Conservation (phyloP, 2,888 invertebrate genomes). For the Laothoe populi region DNA sequence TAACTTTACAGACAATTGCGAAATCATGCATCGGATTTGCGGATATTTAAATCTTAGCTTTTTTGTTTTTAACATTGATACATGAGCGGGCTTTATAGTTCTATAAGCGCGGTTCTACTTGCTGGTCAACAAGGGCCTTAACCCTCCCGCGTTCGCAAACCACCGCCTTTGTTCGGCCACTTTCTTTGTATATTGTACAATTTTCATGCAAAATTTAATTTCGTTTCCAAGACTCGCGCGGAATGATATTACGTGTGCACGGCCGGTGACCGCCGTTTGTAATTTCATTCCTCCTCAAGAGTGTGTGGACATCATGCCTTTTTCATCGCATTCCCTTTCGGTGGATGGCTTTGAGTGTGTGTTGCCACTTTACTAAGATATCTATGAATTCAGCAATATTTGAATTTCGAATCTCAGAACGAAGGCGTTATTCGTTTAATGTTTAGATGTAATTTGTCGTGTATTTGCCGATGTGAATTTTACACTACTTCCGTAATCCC, state of each 20-base stretch:
- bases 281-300: constrained; percentile 82
- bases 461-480: too few species aligned
- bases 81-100: too few species aligned
- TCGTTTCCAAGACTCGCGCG: constrained; percentile 84
- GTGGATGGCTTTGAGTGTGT: constrained; percentile 56
- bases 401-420: not conserved
- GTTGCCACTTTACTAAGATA: constrained; percentile 10
- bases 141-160: constrained; percentile 55
- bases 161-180: constrained; percentile 75
- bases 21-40: too few species aligned
- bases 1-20: too few species aligned
- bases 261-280: constrained; percentile 72
- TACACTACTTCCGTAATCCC: too few species aligned
- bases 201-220: constrained; percentile 85
- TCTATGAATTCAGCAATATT: not conserved
- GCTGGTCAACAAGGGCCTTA: not conserved
- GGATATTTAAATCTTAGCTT: too few species aligned
- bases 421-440: not conserved
- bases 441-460: not conserved
- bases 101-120: not conserved
- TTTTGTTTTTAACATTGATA: too few species aligned
- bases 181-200: constrained; percentile 84
- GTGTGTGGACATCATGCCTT: constrained; percentile 82
- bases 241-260: constrained; percentile 80
- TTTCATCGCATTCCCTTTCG: constrained; percentile 84